Evolutionary conservation across 2,797 vertebrate species (phyloP).

Genomic region (Lophotriccus pileatus): DNA sequence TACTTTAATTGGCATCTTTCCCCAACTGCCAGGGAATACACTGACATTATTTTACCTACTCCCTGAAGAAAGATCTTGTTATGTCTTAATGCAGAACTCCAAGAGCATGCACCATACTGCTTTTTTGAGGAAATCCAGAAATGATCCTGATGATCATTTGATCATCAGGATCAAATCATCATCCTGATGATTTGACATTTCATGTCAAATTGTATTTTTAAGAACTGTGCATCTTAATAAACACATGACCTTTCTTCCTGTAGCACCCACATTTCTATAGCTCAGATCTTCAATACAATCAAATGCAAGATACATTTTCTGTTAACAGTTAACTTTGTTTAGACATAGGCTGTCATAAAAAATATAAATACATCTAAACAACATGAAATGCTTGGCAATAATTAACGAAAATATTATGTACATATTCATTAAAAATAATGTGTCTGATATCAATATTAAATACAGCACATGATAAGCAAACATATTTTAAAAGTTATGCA

Average conservation of each 20-base stretch:
- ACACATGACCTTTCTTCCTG: rapidly evolving
- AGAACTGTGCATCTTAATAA: not conserved
- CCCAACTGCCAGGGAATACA: not conserved
- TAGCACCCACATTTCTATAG: not conserved
- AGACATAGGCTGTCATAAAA: not conserved
- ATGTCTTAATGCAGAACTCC: not conserved
- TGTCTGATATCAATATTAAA: not conserved
- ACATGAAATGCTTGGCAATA: not conserved
- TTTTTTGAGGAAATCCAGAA: not conserved
- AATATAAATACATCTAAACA: not conserved
- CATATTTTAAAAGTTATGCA: not conserved
- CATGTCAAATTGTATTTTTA: not conserved
- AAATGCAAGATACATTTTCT: not conserved
- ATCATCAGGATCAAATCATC: too few relatives aligned
- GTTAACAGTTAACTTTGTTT: not conserved
- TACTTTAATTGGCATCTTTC: not conserved
- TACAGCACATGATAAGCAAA: not conserved
- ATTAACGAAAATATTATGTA: not conserved
- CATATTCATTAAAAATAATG: not conserved
- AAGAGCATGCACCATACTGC: rapidly evolving
- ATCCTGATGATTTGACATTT: not conserved
- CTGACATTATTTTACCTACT: not conserved
- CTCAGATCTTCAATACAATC: not conserved
- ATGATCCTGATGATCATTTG: not conserved
- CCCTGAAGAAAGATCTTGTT: not conserved